phyloP scores from a whole-genome alignment of 2,113 vertebrate species.

The Burhinus oedicnemus region DNA sequence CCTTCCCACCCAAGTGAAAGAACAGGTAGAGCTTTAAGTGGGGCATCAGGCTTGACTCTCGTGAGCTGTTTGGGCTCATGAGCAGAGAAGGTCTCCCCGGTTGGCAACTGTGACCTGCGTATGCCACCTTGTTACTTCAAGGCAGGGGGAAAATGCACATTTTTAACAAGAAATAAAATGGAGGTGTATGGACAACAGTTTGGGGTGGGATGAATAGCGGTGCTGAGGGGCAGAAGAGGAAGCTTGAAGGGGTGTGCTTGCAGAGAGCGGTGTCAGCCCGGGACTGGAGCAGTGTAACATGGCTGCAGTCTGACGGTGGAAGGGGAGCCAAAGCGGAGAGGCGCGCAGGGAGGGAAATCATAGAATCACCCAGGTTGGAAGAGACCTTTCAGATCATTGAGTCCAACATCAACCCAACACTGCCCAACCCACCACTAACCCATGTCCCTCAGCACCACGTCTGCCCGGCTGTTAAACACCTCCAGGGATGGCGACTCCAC shows the following conservation, averaged over 20 bases:
- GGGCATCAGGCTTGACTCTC: neutral
- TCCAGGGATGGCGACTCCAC: too few species aligned
- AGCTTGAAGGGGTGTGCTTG: neutral
- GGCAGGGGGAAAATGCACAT: neutral
- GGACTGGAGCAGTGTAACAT: too few species aligned
- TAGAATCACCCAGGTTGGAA: too few species aligned
- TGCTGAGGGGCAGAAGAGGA: neutral
- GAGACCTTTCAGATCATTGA: too few species aligned
- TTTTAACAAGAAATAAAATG: neutral
- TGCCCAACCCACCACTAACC: too few species aligned
- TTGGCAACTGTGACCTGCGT: neutral
- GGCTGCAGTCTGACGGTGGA: neutral
- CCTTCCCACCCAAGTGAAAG: neutral
- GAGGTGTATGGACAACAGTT: rapidly evolving
- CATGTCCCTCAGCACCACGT: too few species aligned
- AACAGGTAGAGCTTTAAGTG: neutral
- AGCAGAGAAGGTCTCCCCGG: neutral
- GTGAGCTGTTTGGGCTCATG: neutral
- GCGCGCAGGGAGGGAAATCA: neutral
- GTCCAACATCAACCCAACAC: too few species aligned
- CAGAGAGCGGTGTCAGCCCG: too few species aligned
- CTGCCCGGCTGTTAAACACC: too few species aligned
- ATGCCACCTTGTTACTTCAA: neutral
- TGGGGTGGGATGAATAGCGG: neutral
- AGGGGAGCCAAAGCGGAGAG: neutral